These are phyloP conservation scores for Athalia circularis DNA, from an alignment of 2,888 invertebrate genomes.

Conservation along the genomic window DNA sequence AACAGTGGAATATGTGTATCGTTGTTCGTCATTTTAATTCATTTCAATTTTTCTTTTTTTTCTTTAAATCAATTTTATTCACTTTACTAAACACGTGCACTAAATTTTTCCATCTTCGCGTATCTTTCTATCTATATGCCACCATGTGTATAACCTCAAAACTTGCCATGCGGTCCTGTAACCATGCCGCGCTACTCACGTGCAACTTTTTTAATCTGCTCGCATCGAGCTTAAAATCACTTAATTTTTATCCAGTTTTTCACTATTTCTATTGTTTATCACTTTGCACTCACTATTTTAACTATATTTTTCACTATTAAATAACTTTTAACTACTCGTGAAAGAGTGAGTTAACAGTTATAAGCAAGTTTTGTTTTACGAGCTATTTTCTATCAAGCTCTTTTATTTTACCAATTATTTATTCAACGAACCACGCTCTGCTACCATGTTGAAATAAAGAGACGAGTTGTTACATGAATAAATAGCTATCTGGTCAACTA, in stretches of 20 bases:
- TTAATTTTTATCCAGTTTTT: conserved; percentile 2
- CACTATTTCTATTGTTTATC: not conserved
- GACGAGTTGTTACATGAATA: no score
- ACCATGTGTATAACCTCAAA: not conserved
- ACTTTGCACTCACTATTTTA: not conserved
- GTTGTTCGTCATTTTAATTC: not conserved
- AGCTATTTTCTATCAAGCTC: no score
- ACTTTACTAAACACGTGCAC: no score
- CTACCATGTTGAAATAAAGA: no score
- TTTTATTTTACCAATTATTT: no score
- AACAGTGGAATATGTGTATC: not conserved
- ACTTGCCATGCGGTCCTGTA: not conserved
- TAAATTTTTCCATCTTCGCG: no score
- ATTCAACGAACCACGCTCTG: no score
- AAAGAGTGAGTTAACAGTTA: not conserved
- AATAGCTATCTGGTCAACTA: no score
- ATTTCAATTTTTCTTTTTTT: not conserved
- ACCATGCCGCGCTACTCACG: not conserved
- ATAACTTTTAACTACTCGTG: not conserved
- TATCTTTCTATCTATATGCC: no score
- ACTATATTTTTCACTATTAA: conserved; percentile 10
- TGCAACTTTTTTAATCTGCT: not conserved
- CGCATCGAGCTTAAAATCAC: conserved; percentile 7
- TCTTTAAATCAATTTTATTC: conserved; percentile 50
- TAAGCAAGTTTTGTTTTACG: no score